Evolutionary conservation across 2,888 invertebrate genomes (phyloP).

Genomic region (Dermolepida albohirtum): DNA sequence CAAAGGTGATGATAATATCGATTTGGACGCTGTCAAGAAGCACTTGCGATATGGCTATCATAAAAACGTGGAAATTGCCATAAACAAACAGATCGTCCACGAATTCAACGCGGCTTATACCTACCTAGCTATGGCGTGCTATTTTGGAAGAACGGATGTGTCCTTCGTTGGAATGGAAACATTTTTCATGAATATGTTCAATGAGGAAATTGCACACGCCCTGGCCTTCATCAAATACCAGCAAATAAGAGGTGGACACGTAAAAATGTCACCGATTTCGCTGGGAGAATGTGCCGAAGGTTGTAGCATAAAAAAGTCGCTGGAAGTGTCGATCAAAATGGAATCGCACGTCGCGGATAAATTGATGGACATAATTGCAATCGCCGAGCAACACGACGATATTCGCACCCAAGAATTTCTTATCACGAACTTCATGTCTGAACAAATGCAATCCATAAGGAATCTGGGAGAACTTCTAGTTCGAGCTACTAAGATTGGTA

Average conservation of each 20-base stretch:
- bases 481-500: background rate
- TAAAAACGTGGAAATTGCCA: constrained; percentile 65
- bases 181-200: constrained; percentile 67
- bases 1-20: no score
- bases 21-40: no score
- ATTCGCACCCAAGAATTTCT: constrained; percentile 68
- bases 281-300: constrained; percentile 61
- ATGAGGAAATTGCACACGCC: constrained; percentile 67
- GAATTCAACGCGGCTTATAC: constrained; percentile 72
- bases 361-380: background rate
- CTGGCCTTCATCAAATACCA: constrained; percentile 65
- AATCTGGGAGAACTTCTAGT: constrained; percentile 11
- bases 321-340: constrained; percentile 60
- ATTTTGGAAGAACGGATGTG: constrained; percentile 66
- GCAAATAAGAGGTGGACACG: constrained; percentile 65
- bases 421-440: constrained; percentile 67
- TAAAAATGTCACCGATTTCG: constrained; percentile 58
- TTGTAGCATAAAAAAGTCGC: constrained; percentile 63
- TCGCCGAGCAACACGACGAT: constrained; percentile 66
- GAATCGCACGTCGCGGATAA: constrained; percentile 59
- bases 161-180: constrained; percentile 64
- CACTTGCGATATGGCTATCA: constrained; percentile 55
- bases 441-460: constrained; percentile 62
- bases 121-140: constrained; percentile 72
- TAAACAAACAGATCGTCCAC: constrained; percentile 70